Conservation (phyloP, 2,888 invertebrate genomes). For the Caenorhabditis becei region DNA sequence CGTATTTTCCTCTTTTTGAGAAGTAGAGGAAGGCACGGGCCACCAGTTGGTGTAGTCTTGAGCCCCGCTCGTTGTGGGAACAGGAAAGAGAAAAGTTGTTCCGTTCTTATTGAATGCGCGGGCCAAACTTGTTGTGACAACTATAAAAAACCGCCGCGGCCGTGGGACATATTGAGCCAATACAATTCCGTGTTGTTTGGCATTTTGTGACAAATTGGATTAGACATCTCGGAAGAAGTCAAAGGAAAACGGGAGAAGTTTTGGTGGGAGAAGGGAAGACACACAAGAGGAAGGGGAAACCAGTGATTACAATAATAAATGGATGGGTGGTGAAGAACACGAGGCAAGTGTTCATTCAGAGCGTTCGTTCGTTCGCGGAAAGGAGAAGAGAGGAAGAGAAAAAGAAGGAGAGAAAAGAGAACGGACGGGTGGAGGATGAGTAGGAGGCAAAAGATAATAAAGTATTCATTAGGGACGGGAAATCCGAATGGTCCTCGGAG, state of each 20-base stretch:
- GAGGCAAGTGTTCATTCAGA: conserved; percentile 37
- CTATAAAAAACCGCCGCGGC: background rate
- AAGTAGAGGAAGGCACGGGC: too few relatives aligned
- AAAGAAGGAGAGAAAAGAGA: conserved; percentile 8
- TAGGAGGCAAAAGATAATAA: conserved; percentile 31
- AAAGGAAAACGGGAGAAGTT: background rate
- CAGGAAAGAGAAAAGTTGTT: conserved; percentile 3
- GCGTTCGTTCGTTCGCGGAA: conserved; percentile 18
- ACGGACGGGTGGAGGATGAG: conserved; percentile 10
- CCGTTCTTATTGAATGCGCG: background rate
- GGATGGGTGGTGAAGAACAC: conserved; percentile 29
- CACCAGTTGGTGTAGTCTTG: conserved; percentile 10
- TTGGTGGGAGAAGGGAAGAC: background rate
- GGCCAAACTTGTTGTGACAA: conserved; percentile 2
- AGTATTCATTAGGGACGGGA: conserved; percentile 27
- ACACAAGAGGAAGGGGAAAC: conserved; percentile 29
- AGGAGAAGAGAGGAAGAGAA: conserved; percentile 1
- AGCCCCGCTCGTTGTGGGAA: background rate
- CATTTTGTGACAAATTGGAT: conserved; percentile 17
- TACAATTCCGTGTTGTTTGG: conserved; percentile 16
- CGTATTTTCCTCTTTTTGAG: conserved; percentile 2
- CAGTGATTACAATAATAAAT: conserved; percentile 58
- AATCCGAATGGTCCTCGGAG: background rate
- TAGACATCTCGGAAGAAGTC: background rate
- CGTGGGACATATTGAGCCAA: conserved; percentile 10